Conservation (phyloP, 2,113 vertebrate genomes). For the Callorhinus ursinus region DNA sequence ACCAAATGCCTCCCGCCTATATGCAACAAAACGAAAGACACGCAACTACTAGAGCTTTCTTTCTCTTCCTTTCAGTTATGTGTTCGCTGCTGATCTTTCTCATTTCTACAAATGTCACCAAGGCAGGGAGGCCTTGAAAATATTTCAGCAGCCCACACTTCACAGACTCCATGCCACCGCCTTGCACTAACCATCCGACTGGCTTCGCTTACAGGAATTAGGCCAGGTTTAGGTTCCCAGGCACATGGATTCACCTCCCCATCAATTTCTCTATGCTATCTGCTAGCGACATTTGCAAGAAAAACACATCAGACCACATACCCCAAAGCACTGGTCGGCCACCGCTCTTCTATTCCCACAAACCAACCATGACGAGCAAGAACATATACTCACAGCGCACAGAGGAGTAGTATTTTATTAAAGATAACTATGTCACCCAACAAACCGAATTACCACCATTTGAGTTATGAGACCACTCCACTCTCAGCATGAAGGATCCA, state of each 20-base stretch:
- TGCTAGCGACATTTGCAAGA: constrained; percentile 23
- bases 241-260: neutral
- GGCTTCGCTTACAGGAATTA: constrained; percentile 43
- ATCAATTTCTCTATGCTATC: neutral
- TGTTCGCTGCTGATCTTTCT: neutral
- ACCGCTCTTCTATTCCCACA: neutral
- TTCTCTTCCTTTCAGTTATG: neutral
- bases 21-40: constrained; percentile 22
- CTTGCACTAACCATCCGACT: neutral
- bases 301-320: neutral
- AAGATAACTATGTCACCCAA: constrained; percentile 17
- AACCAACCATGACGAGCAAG: neutral
- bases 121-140: neutral
- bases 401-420: constrained; percentile 82
- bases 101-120: constrained; percentile 42
- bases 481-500: constrained; percentile 28
- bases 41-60: neutral
- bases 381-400: constrained; percentile 55
- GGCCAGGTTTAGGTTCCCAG: constrained; percentile 26
- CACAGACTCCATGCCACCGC: accelerated
- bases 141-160: neutral
- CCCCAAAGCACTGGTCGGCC: neutral
- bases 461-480: constrained; percentile 34
- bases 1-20: neutral
- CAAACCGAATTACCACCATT: constrained; percentile 40